Conservation (phyloP, 2,113 vertebrate species). For the Nothobranchius kuhntae region DNA sequence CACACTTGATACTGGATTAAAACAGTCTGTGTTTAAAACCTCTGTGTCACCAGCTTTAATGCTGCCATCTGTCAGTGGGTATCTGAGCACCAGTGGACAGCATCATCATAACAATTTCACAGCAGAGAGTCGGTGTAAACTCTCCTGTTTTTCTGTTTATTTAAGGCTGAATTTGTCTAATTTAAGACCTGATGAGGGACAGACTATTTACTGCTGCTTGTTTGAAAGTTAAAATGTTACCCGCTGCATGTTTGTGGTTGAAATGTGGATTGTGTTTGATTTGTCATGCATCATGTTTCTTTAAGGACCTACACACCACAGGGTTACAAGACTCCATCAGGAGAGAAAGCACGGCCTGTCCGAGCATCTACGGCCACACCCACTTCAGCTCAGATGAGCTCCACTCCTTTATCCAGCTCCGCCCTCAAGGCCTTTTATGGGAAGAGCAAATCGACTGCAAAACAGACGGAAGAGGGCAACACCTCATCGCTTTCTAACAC, state of each 20-base stretch:
- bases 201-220: background rate
- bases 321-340: constrained; percentile 79
- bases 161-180: too few species aligned
- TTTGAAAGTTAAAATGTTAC: background rate
- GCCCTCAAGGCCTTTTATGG: constrained; percentile 87
- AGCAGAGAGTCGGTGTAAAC: background rate
- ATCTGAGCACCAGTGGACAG: background rate
- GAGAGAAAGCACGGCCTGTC: constrained; percentile 74
- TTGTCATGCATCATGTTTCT: constrained; percentile 12
- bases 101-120: background rate
- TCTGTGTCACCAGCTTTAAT: constrained; percentile 1
- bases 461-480: constrained; percentile 77
- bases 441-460: constrained; percentile 75
- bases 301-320: constrained; percentile 81
- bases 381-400: constrained; percentile 63
- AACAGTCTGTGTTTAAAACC: constrained; percentile 39
- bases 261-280: background rate
- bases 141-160: too few species aligned
- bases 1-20: constrained; percentile 34
- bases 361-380: constrained; percentile 74
- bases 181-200: too few species aligned
- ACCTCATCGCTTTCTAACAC: constrained; percentile 56
- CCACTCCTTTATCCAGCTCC: constrained; percentile 84
- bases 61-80: constrained; percentile 14
- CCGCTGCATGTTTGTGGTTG: background rate